Conservation (phyloP, 92 coral and sea anemone species). For the Zoanthus solanderi region DNA sequence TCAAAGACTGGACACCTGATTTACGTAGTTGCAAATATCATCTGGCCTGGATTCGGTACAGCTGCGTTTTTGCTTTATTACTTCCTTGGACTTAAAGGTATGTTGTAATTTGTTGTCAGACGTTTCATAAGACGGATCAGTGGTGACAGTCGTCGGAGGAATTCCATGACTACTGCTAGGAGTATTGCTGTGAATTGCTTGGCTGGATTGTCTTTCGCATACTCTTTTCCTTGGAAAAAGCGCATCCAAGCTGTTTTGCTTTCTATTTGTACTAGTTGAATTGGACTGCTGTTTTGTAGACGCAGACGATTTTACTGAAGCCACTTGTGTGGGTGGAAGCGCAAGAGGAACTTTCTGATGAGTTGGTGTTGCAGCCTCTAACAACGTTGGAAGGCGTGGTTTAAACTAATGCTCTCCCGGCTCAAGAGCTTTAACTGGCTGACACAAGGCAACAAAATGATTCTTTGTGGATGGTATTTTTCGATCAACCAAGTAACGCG, state of each 20-base stretch:
- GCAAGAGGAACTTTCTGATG: conserved; percentile 11
- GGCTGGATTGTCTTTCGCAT: conserved; percentile 28
- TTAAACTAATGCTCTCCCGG: conserved; percentile 42
- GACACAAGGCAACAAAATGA: conserved; percentile 52
- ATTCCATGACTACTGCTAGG: not conserved
- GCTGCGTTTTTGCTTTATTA: not conserved
- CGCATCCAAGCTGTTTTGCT: conserved; percentile 38
- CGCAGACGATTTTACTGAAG: conserved; percentile 3
- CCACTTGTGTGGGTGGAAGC: conserved; percentile 21
- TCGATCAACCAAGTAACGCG: conserved; percentile 47
- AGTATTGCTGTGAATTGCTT: not conserved
- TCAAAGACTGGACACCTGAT: conserved; percentile 46
- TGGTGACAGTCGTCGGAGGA: conserved; percentile 9
- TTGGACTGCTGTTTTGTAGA: conserved; percentile 21
- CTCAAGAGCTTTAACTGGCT: conserved; percentile 26
- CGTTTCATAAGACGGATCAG: conserved; percentile 14
- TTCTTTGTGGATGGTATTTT: conserved; percentile 42
- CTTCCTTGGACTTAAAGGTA: not conserved
- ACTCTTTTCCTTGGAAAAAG: conserved; percentile 27
- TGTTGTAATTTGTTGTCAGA: conserved; percentile 29
- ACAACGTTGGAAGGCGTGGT: conserved; percentile 21
- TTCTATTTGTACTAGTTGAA: conserved; percentile 40
- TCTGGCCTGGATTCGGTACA: conserved; percentile 12
- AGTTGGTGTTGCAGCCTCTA: conserved; percentile 26
- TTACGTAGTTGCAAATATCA: conserved; percentile 42